Conservation (phyloP, 1,140 invertebrate genomes). For the Mactra quadrangularis region DNA sequence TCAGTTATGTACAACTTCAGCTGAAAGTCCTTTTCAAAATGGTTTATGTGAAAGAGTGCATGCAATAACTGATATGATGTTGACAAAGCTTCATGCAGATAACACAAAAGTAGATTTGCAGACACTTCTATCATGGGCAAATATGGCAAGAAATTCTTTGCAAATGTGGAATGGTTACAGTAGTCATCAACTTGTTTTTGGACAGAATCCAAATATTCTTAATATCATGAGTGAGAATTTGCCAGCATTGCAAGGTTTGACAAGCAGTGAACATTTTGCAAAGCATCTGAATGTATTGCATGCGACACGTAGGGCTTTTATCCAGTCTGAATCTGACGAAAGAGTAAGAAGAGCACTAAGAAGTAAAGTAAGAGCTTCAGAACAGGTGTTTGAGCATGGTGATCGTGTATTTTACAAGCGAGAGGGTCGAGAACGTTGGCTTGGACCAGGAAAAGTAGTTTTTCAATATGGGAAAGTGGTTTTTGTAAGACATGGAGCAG, state of each 20-base stretch:
- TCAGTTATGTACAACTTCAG: constrained; percentile 59
- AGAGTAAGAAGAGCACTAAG: constrained; percentile 53
- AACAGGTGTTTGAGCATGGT: constrained; percentile 62
- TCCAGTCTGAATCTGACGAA: constrained; percentile 58
- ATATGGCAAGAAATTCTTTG: constrained; percentile 60
- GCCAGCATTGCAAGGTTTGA: constrained; percentile 56
- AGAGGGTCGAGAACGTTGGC: constrained; percentile 56
- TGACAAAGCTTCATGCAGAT: constrained; percentile 46
- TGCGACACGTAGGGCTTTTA: constrained; percentile 57
- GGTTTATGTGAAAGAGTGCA: constrained; percentile 55
- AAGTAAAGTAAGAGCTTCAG: constrained; percentile 61
- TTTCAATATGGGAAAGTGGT: constrained; percentile 63
- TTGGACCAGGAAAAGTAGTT: constrained; percentile 53
- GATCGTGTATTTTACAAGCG: constrained; percentile 64
- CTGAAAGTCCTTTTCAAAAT: constrained; percentile 51
- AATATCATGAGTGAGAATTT: constrained; percentile 54
- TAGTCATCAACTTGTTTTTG: constrained; percentile 63
- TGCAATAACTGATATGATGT: constrained; percentile 52
- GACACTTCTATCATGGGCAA: constrained; percentile 47
- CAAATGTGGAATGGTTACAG: constrained; percentile 64
- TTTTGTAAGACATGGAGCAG: constrained; percentile 62
- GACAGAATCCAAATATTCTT: constrained; percentile 51
- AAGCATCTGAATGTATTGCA: constrained; percentile 62
- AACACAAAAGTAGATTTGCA: constrained; percentile 31
- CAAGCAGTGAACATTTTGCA: constrained; percentile 55